These are phyloP conservation scores for Sebastes trivittatus DNA, from an alignment of 2,797 vertebrate genomes.

Conservation along the genomic window DNA sequence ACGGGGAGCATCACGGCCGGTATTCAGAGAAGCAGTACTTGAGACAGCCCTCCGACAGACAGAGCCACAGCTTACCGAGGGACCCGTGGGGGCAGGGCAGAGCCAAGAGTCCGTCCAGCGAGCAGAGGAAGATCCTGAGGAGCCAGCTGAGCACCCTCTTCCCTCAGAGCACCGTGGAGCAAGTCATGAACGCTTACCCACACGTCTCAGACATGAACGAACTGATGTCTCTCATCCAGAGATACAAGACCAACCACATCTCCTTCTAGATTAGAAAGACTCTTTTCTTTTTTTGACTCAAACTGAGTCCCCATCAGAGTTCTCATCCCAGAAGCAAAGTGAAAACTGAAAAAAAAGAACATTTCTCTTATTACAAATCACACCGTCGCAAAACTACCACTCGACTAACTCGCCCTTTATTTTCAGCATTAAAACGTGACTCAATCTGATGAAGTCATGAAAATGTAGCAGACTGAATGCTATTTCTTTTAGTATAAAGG, in stretches of 20 bases:
- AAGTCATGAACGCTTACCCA: slow-evolving; percentile 68
- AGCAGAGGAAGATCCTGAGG: slow-evolving; percentile 45
- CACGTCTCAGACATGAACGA: slow-evolving; percentile 59
- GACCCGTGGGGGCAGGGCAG: slow-evolving; percentile 47
- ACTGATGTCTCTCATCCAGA: slow-evolving; percentile 75
- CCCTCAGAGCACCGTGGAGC: slow-evolving; percentile 70
- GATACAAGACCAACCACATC: slow-evolving; percentile 44
- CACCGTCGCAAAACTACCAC: not conserved
- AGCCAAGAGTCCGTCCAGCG: slow-evolving; percentile 4
- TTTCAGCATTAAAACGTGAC: slow-evolving; percentile 57
- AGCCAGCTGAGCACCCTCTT: slow-evolving; percentile 77
- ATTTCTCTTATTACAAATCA: not conserved
- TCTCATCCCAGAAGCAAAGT: slow-evolving; percentile 4
- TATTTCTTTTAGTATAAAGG: slow-evolving; percentile 43
- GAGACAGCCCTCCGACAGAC: not conserved
- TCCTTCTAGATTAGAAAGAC: slow-evolving; percentile 30
- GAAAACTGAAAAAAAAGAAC: slow-evolving; percentile 4
- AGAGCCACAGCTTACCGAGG: slow-evolving; percentile 34
- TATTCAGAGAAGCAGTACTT: slow-evolving; percentile 4
- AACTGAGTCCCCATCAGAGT: slow-evolving; percentile 1
- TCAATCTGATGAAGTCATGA: slow-evolving; percentile 5
- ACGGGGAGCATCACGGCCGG: not conserved
- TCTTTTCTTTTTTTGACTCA: not conserved
- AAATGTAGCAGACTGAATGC: slow-evolving; percentile 32
- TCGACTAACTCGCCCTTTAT: not conserved